phyloP scores from a whole-genome alignment of 2,113 vertebrate species.

The Otus sunia region DNA sequence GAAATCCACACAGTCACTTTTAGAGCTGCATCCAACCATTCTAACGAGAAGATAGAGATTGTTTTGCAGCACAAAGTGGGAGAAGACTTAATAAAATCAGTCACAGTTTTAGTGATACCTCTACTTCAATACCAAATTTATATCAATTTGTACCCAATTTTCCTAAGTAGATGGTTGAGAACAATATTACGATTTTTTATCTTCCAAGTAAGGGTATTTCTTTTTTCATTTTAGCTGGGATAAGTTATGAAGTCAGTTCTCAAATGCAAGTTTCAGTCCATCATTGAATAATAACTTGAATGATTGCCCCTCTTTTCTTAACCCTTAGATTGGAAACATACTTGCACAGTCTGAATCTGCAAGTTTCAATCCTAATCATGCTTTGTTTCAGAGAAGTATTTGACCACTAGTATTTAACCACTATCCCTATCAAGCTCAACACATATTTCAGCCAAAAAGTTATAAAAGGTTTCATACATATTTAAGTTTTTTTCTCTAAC shows the following conservation, averaged over 20 bases:
- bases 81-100: slow-evolving; percentile 6
- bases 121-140: slow-evolving; percentile 5
- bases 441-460: neutral
- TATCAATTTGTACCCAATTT: neutral
- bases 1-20: neutral
- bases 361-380: neutral
- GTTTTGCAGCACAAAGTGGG: neutral
- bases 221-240: neutral
- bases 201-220: neutral
- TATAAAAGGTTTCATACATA: neutral
- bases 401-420: neutral
- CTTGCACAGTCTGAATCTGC: neutral
- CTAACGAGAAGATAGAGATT: neutral
- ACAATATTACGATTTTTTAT: neutral
- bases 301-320: neutral
- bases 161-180: slow-evolving; percentile 13
- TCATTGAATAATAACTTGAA: neutral
- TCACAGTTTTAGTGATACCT: neutral
- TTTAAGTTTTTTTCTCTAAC: neutral
- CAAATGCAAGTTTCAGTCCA: neutral
- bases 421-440: neutral
- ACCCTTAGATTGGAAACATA: neutral
- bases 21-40: neutral
- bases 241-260: neutral
- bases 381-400: neutral